These are phyloP conservation scores for Agrypnus murinus DNA, from an alignment of 2,888 invertebrate species.

Conservation along the genomic window DNA sequence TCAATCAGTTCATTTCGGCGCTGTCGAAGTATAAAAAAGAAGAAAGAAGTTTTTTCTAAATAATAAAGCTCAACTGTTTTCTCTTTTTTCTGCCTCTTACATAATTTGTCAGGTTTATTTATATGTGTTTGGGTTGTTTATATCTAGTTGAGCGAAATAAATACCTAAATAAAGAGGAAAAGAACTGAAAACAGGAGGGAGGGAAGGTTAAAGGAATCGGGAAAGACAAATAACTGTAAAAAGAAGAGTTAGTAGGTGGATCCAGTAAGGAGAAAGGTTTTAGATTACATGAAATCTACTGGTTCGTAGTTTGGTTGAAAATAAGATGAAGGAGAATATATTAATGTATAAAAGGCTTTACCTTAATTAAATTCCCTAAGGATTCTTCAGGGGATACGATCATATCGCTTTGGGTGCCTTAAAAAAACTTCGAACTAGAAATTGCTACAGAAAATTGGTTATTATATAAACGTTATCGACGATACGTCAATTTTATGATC, in stretches of 20 bases:
- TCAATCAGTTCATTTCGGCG: not conserved
- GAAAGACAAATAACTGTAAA: conserved; percentile 8
- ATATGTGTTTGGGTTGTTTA: not conserved
- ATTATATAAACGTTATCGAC: not conserved
- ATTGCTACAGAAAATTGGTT: too few relatives aligned
- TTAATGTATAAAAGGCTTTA: not conserved
- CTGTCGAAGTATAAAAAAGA: not conserved
- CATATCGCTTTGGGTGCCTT: too few relatives aligned
- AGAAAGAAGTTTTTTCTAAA: not conserved
- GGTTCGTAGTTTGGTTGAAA: conserved; percentile 1
- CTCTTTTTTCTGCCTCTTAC: not conserved
- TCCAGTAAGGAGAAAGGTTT: conserved; percentile 11
- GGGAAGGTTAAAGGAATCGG: not conserved
- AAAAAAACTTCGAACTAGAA: too few relatives aligned
- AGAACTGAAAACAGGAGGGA: conserved; percentile 3
- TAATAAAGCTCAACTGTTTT: not conserved
- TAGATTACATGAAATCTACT: conserved; percentile 5
- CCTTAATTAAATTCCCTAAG: too few relatives aligned
- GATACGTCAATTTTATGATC: conserved; percentile 6
- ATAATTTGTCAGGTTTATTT: conserved; percentile 12
- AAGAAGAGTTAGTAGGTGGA: conserved; percentile 13
- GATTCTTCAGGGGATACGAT: too few relatives aligned
- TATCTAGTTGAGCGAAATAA: not conserved
- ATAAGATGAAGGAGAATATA: conserved; percentile 5
- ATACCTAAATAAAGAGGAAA: not conserved